Evolutionary conservation across 1,140 invertebrate species (phyloP), one percentile per base, ranked within the genome.

Genomic region (Nasonia vitripennis): DNA sequence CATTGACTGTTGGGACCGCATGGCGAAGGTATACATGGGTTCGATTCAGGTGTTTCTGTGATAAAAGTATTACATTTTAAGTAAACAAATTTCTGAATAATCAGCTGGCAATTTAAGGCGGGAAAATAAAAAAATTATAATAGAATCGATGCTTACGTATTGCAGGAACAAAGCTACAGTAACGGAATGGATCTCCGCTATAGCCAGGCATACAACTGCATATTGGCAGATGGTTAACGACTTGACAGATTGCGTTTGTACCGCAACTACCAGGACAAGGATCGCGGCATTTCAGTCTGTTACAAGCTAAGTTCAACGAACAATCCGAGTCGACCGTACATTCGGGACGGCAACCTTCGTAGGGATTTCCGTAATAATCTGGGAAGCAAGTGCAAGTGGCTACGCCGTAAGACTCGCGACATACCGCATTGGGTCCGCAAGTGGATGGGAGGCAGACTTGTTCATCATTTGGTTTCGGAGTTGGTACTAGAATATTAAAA

Each of bases 1-100:
- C 97, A 98, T 89, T 96, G 95, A 88, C 96, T 96, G 87, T 97
- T 97, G 0, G 95, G 94, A 23, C 96, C 97, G 91, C 97, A 98
- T 10, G 96, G 96, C 68, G 95, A 95, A 2, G 96, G 96, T 77
- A 95, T 94, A 88, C 96, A 97, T 45, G 96, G 94, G 89, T 95
- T 94, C 78, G 87, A 91, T 71, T 87, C 86, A 68, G 80, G 84
- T 14, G 78, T 27, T 45, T 48, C 68, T 75, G 84, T 79, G 27
- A 41, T 7, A 27, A 81, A 78, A 82, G 73, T 6, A 82, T 34
- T 23, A 31, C 14, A 20, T 12, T 73, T 12, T 34, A 73, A 12
- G 37, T 41, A 75, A 75, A 5, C 2, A 34, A 1, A 27, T 78
- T 78, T 31, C 10, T 14, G 20, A 31, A 37, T 11, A 31, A 73